Evolutionary conservation across 2,797 vertebrate genomes (phyloP).

Genomic region (Notamacropus eugenii): DNA sequence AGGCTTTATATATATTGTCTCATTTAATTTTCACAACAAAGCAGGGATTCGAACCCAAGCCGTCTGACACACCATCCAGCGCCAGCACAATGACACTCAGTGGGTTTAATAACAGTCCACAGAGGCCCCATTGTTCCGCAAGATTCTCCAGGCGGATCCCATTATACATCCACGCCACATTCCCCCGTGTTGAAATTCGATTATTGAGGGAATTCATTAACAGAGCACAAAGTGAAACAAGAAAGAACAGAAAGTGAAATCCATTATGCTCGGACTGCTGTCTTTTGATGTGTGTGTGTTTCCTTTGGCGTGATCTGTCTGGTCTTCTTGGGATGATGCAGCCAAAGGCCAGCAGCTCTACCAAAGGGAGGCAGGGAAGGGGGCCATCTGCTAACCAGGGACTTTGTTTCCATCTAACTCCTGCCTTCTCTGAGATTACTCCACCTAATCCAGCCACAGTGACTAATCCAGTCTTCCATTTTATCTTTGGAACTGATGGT

Average conservation of each 20-base stretch:
- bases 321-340: conserved; percentile 10
- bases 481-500: conserved; percentile 54
- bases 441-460: conserved; percentile 63
- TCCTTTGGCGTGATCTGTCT: background rate
- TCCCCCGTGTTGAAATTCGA: background rate
- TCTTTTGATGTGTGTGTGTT: background rate
- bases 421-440: conserved; percentile 34
- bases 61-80: background rate
- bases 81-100: background rate
- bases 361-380: conserved; percentile 15
- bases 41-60: background rate
- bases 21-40: background rate
- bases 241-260: background rate
- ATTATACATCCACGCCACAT: background rate
- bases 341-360: conserved; percentile 2
- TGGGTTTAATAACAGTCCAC: background rate
- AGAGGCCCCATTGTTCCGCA: background rate
- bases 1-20: background rate
- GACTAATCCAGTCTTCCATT: conserved; percentile 54
- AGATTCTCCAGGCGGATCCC: background rate
- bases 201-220: conserved; percentile 51
- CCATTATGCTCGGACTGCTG: background rate
- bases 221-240: background rate
- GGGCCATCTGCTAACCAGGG: conserved; percentile 30
- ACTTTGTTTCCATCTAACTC: background rate